Percentiles rank a stretch among this genome's conserved stretches.
Conservation (phyloP, 64 coral and sea anemone species). For the Montipora foliosa region DNA sequence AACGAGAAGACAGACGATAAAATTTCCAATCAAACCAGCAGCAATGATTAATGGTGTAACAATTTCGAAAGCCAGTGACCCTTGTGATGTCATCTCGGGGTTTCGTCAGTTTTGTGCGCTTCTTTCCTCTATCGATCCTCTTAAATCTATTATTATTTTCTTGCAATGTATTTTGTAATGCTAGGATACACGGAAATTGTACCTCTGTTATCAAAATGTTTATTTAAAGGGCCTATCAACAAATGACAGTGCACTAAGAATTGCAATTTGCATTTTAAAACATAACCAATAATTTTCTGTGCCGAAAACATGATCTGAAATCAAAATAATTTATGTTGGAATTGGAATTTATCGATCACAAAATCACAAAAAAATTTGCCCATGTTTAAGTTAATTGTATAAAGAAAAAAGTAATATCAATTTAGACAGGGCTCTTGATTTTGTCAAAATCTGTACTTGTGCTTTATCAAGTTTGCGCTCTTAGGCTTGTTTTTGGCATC, state of each 20-base stretch:
- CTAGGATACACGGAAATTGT: neutral
- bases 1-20: constrained; percentile 11
- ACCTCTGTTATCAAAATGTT: neutral
- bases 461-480: too few relatives aligned
- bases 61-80: neutral
- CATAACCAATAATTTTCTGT: neutral
- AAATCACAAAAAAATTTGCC: too few relatives aligned
- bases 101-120: neutral
- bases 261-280: neutral
- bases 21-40: constrained; percentile 12
- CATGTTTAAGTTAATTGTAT: too few relatives aligned
- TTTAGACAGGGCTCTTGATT: too few relatives aligned
- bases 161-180: neutral
- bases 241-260: neutral
- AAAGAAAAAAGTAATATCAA: too few relatives aligned
- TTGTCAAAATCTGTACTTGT: too few relatives aligned
- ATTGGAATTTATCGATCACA: too few relatives aligned
- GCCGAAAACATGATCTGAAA: neutral
- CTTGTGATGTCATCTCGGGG: neutral
- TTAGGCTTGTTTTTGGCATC: too few relatives aligned
- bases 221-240: neutral
- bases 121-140: neutral
- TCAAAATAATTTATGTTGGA: neutral
- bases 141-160: too few relatives aligned
- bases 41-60: constrained; percentile 3